phyloP scores from a whole-genome alignment of 2,113 vertebrate genomes.

The Spermophilus dauricus region DNA sequence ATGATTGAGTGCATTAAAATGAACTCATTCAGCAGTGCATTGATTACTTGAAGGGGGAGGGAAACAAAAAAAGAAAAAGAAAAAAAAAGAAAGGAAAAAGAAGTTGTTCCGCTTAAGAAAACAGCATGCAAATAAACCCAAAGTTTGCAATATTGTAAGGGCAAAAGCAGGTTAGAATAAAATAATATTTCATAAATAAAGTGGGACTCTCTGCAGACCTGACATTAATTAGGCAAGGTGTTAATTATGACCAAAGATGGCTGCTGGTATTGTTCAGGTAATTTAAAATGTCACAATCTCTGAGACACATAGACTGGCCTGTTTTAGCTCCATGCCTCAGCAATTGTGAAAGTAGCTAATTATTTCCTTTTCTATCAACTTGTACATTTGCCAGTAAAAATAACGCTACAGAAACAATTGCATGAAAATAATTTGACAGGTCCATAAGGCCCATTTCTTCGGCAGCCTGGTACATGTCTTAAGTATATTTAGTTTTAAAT shows the following conservation, averaged over 20 bases:
- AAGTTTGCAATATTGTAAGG: slow-evolving; percentile 87
- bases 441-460: slow-evolving; percentile 84
- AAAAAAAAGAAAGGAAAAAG: slow-evolving; percentile 86
- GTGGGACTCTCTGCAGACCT: slow-evolving; percentile 86
- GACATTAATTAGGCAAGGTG: slow-evolving; percentile 91
- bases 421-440: slow-evolving; percentile 89
- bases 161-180: slow-evolving; percentile 79
- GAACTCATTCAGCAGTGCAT: slow-evolving; percentile 98
- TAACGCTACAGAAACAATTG: slow-evolving; percentile 89
- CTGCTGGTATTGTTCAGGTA: slow-evolving; percentile 94
- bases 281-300: slow-evolving; percentile 94
- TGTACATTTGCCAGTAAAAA: slow-evolving; percentile 89
- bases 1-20: slow-evolving; percentile 99
- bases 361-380: slow-evolving; percentile 93
- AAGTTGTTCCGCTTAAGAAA: slow-evolving; percentile 90
- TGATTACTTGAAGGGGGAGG: slow-evolving; percentile 95
- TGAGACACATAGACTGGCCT: slow-evolving; percentile 88
- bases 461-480: slow-evolving; percentile 67
- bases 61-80: slow-evolving; percentile 84
- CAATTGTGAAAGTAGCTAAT: slow-evolving; percentile 92
- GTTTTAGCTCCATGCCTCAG: slow-evolving; percentile 87
- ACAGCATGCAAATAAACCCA: slow-evolving; percentile 84
- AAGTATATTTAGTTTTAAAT: slow-evolving; percentile 83
- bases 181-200: slow-evolving; percentile 84
- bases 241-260: slow-evolving; percentile 96